Conservation (phyloP, 2,888 invertebrate species). For the Eugnorisma glareosa region DNA sequence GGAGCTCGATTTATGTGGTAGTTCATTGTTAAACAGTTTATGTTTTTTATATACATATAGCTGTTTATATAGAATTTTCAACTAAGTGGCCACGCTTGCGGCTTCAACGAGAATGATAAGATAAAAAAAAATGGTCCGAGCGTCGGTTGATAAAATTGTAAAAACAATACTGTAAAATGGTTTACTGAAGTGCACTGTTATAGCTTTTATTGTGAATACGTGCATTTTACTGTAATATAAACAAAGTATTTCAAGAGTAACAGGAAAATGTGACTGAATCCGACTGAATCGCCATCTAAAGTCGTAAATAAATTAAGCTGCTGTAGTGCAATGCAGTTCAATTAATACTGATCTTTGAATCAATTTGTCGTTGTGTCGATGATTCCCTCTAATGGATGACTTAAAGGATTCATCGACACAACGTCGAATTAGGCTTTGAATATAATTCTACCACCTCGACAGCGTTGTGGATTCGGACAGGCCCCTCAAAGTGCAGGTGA, state of each 20-base stretch:
- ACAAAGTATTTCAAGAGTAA: not conserved
- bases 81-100: constrained; percentile 19
- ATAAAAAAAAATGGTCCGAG: constrained; percentile 39
- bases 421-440: not conserved
- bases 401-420: too few species aligned
- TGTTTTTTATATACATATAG: constrained; percentile 14
- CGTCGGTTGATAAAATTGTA: constrained; percentile 19
- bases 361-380: not conserved
- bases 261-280: not conserved
- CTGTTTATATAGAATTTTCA: constrained; percentile 7
- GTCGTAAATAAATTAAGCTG: not conserved
- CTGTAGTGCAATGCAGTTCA: not conserved
- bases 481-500: not conserved
- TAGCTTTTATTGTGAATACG: constrained; percentile 6
- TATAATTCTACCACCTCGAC: not conserved
- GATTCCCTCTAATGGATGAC: not conserved
- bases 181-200: constrained; percentile 3
- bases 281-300: not conserved
- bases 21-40: constrained; percentile 50
- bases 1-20: constrained; percentile 52
- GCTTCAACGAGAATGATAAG: constrained; percentile 43
- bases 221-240: not conserved
- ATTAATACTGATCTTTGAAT: not conserved
- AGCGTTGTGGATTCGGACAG: not conserved
- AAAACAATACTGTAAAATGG: constrained; percentile 13